These are phyloP conservation scores for Aldrovandia affinis DNA, from an alignment of 2,797 vertebrate genomes.

Conservation along the genomic window DNA sequence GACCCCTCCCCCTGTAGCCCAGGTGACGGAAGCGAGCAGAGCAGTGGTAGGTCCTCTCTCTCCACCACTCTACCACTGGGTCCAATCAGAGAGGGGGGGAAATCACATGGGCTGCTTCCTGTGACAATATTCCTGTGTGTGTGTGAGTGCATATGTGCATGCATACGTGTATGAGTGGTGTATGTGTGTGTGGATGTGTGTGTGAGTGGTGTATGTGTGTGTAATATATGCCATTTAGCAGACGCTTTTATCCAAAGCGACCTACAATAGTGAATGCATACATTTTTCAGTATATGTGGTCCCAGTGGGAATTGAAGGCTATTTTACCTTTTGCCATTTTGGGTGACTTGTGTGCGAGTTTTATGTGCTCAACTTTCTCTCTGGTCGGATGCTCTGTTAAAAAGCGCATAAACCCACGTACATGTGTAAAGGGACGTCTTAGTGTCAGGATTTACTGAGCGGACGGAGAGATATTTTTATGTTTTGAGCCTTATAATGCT, in stretches of 20 bases:
- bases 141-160: background rate
- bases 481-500: too few relatives aligned
- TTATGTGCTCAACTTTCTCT: background rate
- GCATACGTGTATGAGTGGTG: too few relatives aligned
- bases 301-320: too few relatives aligned
- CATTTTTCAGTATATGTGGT: too few relatives aligned
- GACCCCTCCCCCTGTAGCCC: slow-evolving; percentile 80
- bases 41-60: slow-evolving; percentile 83
- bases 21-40: slow-evolving; percentile 79
- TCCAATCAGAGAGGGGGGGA: slow-evolving; percentile 22
- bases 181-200: slow-evolving; percentile 8
- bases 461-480: background rate
- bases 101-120: too few relatives aligned
- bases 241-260: too few relatives aligned
- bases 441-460: background rate
- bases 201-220: background rate
- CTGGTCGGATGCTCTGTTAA: background rate
- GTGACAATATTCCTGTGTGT: background rate
- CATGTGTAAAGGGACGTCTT: background rate
- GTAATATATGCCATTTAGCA: background rate
- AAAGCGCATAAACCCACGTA: background rate
- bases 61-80: slow-evolving; percentile 37
- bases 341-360: background rate
- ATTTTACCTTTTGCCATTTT: background rate
- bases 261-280: too few relatives aligned